A percentile compares a stretch with the other conserved stretches of the same genome.
These are phyloP conservation scores for Amphiduros pacificus DNA, from an alignment of 2,888 invertebrate genomes.

Conservation along the genomic window DNA sequence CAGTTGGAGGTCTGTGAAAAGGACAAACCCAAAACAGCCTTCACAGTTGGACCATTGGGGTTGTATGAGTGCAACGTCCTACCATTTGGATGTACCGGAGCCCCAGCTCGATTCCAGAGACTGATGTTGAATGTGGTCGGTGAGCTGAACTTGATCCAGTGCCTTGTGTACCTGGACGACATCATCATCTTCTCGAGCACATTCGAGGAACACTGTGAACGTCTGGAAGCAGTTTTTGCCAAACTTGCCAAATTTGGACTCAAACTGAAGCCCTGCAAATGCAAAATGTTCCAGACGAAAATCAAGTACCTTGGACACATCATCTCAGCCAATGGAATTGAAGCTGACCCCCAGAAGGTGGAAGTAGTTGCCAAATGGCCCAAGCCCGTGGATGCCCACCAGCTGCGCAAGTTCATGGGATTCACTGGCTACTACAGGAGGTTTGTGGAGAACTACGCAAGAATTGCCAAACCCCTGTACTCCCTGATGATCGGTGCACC, in stretches of 20 bases:
- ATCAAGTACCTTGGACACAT: slow-evolving; percentile 9
- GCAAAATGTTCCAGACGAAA: slow-evolving; percentile 8
- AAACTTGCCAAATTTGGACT: slow-evolving; percentile 16
- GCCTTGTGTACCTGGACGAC: slow-evolving; percentile 28
- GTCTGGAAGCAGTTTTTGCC: slow-evolving; percentile 21
- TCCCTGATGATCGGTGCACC: background rate
- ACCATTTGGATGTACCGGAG: background rate
- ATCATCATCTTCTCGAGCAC: slow-evolving; percentile 27
- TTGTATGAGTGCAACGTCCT: background rate
- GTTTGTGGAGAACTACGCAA: slow-evolving; percentile 11
- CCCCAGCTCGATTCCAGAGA: background rate
- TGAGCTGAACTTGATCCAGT: background rate
- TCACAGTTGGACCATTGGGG: background rate
- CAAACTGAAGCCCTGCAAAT: slow-evolving; percentile 22
- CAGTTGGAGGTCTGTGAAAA: background rate
- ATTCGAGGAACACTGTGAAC: slow-evolving; percentile 23
- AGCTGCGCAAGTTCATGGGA: slow-evolving; percentile 7
- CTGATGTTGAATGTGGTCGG: background rate
- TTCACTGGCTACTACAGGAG: slow-evolving; percentile 2
- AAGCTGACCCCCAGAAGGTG: background rate
- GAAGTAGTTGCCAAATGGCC: background rate
- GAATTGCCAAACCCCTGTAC: slow-evolving; percentile 11
- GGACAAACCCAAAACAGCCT: background rate
- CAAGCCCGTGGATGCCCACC: background rate
- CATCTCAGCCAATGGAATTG: slow-evolving; percentile 5